Conservation (phyloP, 2,113 vertebrate species). For the Chaenogobius annularis region DNA sequence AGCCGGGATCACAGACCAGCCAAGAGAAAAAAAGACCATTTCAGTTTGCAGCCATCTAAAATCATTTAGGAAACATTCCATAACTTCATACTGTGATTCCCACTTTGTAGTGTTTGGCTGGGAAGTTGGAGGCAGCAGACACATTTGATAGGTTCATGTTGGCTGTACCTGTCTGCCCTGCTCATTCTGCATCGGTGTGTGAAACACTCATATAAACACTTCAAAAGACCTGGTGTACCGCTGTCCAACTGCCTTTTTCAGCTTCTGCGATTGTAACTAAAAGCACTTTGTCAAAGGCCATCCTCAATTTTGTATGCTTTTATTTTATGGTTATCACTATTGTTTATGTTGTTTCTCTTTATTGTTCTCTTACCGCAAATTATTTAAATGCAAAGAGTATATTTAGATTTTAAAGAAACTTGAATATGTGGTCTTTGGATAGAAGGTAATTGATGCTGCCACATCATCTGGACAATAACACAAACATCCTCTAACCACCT, state of each 20-base stretch:
- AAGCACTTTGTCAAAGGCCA: conserved; percentile 81
- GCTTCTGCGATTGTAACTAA: conserved; percentile 79
- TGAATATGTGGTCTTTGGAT: conserved; percentile 76
- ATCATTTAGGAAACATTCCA: conserved; percentile 74
- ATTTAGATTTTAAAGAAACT: conserved; percentile 67
- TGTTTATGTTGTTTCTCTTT: conserved; percentile 65
- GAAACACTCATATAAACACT: conserved; percentile 30
- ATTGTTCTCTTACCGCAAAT: conserved; percentile 61
- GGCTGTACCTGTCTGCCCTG: conserved; percentile 32
- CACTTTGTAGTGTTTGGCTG: conserved; percentile 50
- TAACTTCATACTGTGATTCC: conserved; percentile 70
- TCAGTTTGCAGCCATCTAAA: conserved; percentile 50
- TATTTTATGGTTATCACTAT: conserved; percentile 68
- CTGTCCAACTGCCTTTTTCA: conserved; percentile 67
- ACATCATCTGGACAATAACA: conserved; percentile 52
- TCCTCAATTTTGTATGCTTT: conserved; percentile 73
- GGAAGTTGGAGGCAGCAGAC: conserved; percentile 22
- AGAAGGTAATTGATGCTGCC: conserved; percentile 62
- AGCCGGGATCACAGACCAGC: conserved; percentile 61
- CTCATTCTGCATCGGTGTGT: conserved; percentile 39
- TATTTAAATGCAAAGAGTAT: conserved; percentile 76
- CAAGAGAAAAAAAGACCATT: conserved; percentile 30
- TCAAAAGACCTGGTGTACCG: conserved; percentile 37
- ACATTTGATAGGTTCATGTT: conserved; percentile 33
- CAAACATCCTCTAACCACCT: conserved; percentile 53